Evolutionary conservation across 1,140 invertebrate species (phyloP).

Genomic region (Pararge aegeria): DNA sequence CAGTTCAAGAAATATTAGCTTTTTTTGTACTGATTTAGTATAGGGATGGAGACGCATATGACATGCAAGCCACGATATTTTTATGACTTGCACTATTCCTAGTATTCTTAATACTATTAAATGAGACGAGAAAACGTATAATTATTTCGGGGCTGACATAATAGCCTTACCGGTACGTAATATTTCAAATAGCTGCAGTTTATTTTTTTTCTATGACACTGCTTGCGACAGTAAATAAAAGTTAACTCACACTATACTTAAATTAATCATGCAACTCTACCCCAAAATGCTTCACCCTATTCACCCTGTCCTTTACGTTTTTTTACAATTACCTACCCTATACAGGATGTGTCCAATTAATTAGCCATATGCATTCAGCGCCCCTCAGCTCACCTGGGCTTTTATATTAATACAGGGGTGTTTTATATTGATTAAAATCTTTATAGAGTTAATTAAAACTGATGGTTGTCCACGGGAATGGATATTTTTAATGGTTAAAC

Average conservation of each 20-base stretch:
- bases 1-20: too few species aligned
- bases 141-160: too few species aligned
- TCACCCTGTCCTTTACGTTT: background rate
- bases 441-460: conserved; percentile 17
- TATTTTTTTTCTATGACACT: too few species aligned
- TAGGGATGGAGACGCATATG: too few species aligned
- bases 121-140: too few species aligned
- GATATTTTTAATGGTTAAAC: background rate
- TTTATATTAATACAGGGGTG: conserved; percentile 23
- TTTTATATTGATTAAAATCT: conserved; percentile 25
- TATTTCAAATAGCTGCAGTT: too few species aligned
- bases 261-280: background rate
- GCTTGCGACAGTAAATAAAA: too few species aligned
- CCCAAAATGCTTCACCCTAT: background rate
- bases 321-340: conserved; percentile 5
- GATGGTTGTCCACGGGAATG: background rate
- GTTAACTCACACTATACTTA: background rate
- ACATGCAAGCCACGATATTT: too few species aligned
- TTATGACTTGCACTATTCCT: too few species aligned
- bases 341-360: conserved; percentile 20
- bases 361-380: conserved; percentile 26
- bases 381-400: conserved; percentile 16
- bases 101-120: too few species aligned
- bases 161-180: too few species aligned
- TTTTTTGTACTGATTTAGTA: too few species aligned